Percentiles rank a stretch among this genome's conserved stretches.
These are phyloP conservation scores for Zaprionus inermis DNA, from an alignment of 1,140 invertebrate genomes.

Conservation along the genomic window DNA sequence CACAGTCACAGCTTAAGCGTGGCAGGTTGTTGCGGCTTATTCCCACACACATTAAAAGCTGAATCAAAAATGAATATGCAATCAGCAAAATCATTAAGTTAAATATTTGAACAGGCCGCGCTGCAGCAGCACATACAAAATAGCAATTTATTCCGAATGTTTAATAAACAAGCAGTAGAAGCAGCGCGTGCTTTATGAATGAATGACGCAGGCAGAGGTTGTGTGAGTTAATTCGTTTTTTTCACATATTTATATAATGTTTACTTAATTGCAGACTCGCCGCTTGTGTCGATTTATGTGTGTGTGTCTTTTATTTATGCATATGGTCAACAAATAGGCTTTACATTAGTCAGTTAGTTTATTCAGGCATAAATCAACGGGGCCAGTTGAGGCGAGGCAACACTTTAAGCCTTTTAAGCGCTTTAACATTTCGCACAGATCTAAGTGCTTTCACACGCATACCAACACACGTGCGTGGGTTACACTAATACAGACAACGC, in stretches of 20 bases:
- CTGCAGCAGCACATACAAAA: conserved; percentile 31
- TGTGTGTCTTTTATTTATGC: conserved; percentile 31
- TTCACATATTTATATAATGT: conserved; percentile 25
- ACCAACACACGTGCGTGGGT: neutral
- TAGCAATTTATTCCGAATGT: conserved; percentile 50
- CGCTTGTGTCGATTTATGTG: neutral
- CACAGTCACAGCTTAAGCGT: neutral
- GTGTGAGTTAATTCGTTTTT: conserved; percentile 18
- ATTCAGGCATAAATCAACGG: neutral
- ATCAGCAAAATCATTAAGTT: conserved; percentile 56
- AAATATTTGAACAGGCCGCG: conserved; percentile 32
- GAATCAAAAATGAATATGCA: conserved; percentile 73
- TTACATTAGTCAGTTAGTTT: conserved; percentile 12
- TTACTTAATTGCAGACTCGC: conserved; percentile 29
- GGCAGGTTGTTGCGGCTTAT: neutral
- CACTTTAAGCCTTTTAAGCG: conserved; percentile 14
- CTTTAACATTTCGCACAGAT: neutral
- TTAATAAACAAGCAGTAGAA: conserved; percentile 17
- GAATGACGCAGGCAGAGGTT: conserved; percentile 4
- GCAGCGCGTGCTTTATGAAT: conserved; percentile 32
- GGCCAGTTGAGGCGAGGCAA: neutral
- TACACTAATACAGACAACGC: neutral
- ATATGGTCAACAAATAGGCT: conserved; percentile 33
- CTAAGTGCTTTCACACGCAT: neutral
- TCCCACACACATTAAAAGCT: conserved; percentile 5